Percentiles rank a stretch among this genome's conserved stretches.
Evolutionary conservation across 2,888 invertebrate genomes (phyloP).

Genomic region (Tinea pellionella): DNA sequence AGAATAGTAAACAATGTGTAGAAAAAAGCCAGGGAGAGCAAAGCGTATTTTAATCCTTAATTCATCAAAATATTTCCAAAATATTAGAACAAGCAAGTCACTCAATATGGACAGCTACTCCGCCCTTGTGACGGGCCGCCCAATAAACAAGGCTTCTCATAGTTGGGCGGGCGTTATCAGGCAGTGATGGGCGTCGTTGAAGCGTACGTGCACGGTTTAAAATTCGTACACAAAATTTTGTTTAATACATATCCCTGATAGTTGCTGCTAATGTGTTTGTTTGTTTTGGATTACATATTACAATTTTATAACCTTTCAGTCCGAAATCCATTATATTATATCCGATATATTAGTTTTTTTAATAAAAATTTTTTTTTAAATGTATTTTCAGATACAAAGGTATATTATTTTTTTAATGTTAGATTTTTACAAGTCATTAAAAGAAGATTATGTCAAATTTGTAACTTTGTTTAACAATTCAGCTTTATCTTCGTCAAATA

Average conservation of each 20-base stretch:
- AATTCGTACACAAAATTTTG: slow-evolving; percentile 20
- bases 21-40: too few species aligned
- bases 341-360: too few species aligned
- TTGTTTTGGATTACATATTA: slow-evolving; percentile 16
- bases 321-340: too few species aligned
- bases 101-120: slow-evolving; percentile 8
- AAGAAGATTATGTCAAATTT: too few species aligned
- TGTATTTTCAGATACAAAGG: too few species aligned
- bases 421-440: too few species aligned
- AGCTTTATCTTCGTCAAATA: too few species aligned
- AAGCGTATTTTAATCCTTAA: not conserved
- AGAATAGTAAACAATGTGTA: too few species aligned
- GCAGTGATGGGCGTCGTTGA: slow-evolving; percentile 34
- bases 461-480: too few species aligned
- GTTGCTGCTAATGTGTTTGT: slow-evolving; percentile 15
- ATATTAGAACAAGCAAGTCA: not conserved
- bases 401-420: too few species aligned
- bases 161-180: slow-evolving; percentile 45
- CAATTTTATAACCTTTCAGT: too few species aligned
- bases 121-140: slow-evolving; percentile 39
- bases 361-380: too few species aligned
- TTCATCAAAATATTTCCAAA: not conserved
- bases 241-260: slow-evolving; percentile 15
- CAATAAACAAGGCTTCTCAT: slow-evolving; percentile 61
- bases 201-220: slow-evolving; percentile 30